Percentiles rank a stretch among this genome's conserved stretches.
These are phyloP conservation scores for Melanophora roralis DNA, from an alignment of 2,888 invertebrate genomes.

Conservation along the genomic window DNA sequence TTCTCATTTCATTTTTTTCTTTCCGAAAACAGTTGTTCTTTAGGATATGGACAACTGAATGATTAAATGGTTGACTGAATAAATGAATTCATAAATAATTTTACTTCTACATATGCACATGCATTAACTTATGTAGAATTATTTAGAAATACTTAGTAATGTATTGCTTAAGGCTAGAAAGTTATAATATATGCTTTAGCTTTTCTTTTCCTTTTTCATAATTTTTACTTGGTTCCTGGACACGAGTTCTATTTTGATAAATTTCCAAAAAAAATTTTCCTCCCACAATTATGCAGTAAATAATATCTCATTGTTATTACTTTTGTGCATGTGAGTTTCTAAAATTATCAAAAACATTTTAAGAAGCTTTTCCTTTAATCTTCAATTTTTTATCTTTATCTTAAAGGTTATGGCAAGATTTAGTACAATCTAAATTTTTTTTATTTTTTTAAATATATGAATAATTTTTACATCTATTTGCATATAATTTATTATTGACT, in stretches of 20 bases:
- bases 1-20: neutral
- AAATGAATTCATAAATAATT: constrained; percentile 6
- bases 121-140: no score
- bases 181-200: constrained; percentile 28
- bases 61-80: neutral
- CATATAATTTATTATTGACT: no score
- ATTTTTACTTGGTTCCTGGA: neutral
- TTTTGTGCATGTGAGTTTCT: neutral
- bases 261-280: neutral
- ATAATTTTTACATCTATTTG: no score
- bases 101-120: neutral
- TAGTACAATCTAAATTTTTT: no score
- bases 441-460: no score
- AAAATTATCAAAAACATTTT: no score
- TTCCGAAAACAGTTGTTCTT: neutral
- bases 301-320: neutral
- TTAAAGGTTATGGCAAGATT: no score
- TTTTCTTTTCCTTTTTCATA: neutral
- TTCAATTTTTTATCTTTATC: no score
- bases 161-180: constrained; percentile 15
- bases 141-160: neutral
- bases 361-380: no score
- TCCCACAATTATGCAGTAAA: neutral
- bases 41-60: neutral
- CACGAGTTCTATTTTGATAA: neutral